Base-by-base conservation (phyloP, 2,113 vertebrate species). In the Syngnathus typhle region DNA sequence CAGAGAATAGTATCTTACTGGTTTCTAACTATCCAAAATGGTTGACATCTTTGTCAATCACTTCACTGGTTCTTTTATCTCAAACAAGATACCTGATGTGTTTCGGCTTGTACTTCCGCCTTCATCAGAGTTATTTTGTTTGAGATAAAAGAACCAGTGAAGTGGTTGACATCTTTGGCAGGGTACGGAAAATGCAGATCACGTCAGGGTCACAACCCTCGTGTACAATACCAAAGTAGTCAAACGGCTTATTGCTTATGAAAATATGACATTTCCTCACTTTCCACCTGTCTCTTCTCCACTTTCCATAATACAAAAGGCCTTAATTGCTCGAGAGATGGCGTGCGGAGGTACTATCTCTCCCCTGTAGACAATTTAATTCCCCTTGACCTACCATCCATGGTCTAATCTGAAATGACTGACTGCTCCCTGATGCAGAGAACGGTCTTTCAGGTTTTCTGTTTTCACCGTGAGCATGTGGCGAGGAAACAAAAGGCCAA, bases 381-480 rank as follows among this genome's bases (percentile, higher is more conserved):
- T 89, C 83, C 84, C 77, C 85, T 84, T 89, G 88, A 87, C 86
- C 84, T 86, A 81, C 77, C 86, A 88, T 87, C 85, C 83, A 80
- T 88, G 83, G 70, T 87, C 81, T 89, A 89, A 90, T 87, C 82
- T 74, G 77, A 84, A 89, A 80, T 87, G 89, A 88, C 87, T 87
- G 88, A 87, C 81, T 84, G 82, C 84, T 79, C 83, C 76, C 66
- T 78, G 78, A 88, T 79, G 84, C 76, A 79, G 72, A 77, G 73
- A 88, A 81, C 80, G 69, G 69, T 82, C 82, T 88, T 87, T 89
- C 75, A 78, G 76, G 78, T 86, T 86, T 32, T 73, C 75, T 81
- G 80, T 80, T 83, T 80, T 85, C 73, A 84, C 75, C 21, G 44
- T 63, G 71, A 76, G 79, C 70, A 75, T 43, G 67, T 67, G 43